These are phyloP conservation scores for Pharmacophagus antenor DNA, from an alignment of 2,888 invertebrate genomes.

Conservation along the genomic window DNA sequence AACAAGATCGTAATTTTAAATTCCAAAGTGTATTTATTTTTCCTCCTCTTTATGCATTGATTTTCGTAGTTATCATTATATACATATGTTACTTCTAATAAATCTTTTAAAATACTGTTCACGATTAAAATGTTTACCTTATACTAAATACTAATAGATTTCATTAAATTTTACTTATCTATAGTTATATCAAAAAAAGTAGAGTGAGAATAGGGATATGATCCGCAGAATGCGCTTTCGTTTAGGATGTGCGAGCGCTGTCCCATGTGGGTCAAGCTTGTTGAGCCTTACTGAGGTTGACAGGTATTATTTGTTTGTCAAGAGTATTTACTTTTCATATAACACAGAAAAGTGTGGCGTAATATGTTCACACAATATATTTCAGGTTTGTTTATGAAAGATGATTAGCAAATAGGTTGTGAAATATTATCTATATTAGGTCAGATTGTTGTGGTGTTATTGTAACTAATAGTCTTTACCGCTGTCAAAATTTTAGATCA, in stretches of 20 bases:
- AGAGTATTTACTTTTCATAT: constrained; percentile 30
- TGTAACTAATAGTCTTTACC: not conserved
- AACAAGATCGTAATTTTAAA: no score
- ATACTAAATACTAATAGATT: not conserved
- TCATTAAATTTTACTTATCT: constrained; percentile 5
- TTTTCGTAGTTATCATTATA: not conserved
- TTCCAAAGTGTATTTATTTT: not conserved
- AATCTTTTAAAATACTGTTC: not conserved
- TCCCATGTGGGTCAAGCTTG: constrained; percentile 55
- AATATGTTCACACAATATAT: constrained; percentile 17
- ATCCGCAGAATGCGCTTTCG: constrained; percentile 45
- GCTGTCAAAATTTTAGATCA: not conserved
- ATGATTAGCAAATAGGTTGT: constrained; percentile 20
- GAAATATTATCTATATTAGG: constrained; percentile 5
- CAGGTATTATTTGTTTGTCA: no score
- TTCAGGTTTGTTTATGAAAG: constrained; percentile 18
- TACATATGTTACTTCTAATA: no score
- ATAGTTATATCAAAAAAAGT: constrained; percentile 2
- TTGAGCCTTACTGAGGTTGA: constrained; percentile 36
- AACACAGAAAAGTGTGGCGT: constrained; percentile 24
- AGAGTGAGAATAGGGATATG: constrained; percentile 32
- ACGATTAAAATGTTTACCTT: not conserved
- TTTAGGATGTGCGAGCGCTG: constrained; percentile 44
- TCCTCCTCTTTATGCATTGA: not conserved
- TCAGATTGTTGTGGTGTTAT: not conserved